Conservation (phyloP, 1,140 invertebrate genomes). For the Calosoma granatense region DNA sequence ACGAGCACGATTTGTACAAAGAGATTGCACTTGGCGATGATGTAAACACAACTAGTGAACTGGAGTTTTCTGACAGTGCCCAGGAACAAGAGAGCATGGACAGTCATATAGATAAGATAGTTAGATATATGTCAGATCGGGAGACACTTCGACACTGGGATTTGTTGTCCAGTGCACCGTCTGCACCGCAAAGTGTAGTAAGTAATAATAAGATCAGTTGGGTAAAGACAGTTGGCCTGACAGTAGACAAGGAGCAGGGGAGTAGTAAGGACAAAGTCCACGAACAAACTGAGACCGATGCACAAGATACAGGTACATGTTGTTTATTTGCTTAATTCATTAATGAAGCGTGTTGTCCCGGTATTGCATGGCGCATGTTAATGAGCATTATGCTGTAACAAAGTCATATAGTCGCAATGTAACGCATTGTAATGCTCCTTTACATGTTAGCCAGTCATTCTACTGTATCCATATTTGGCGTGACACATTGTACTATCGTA, state of each 20-base stretch:
- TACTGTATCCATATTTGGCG: no score
- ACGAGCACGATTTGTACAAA: no score
- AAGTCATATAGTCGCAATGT: no score
- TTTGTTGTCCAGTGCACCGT: slow-evolving; percentile 63
- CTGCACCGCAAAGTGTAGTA: no score
- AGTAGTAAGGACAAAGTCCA: slow-evolving; percentile 34
- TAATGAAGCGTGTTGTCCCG: no score
- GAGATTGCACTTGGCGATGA: no score
- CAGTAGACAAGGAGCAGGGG: slow-evolving; percentile 30
- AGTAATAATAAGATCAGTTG: no score
- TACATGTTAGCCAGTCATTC: no score
- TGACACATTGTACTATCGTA: no score
- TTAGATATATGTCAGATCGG: slow-evolving; percentile 44
- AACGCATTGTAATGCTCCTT: no score
- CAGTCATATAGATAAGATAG: slow-evolving; percentile 18
- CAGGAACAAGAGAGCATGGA: slow-evolving; percentile 26
- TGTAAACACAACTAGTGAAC: slow-evolving; percentile 26
- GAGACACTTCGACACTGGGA: slow-evolving; percentile 81
- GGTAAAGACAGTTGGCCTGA: slow-evolving; percentile 28
- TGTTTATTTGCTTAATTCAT: slow-evolving; percentile 3
- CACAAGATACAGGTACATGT: slow-evolving; percentile 31
- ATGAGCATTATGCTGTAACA: no score
- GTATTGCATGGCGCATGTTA: no score
- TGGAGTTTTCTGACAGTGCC: slow-evolving; percentile 41
- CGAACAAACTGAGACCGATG: slow-evolving; percentile 29